Evolutionary conservation across 2,888 invertebrate species (phyloP), one percentile per base, ranked within the genome.

Genomic region (Baccha elongata): DNA sequence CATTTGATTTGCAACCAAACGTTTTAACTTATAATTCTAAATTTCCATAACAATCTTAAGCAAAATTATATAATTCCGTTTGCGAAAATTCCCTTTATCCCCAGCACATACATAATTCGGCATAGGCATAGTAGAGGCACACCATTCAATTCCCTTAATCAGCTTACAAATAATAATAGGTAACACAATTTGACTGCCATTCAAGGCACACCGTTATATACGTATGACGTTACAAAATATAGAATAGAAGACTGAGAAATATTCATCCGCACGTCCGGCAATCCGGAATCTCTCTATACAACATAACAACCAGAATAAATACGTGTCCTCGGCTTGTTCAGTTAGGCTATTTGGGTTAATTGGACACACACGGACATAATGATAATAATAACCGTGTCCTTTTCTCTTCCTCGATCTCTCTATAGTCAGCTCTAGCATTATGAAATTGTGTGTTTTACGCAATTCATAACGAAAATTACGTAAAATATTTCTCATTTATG

Each of bases 111-210:
- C n/a, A 48, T 21, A 17, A 7, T 2, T 13, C 1, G 3, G 8
- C 15, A 44, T 19, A 48, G 3, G 17, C 17, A 32, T 32, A 53
- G 40, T 58, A 37, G 26, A 58, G 55, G n/a, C n/a, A n/a, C 37
- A 58, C 40, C 40, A 40, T 58, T 50, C 40, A 58, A 58, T 58
- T 40, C 40, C 21, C 55, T 58, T 58, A 58, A 58, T 58, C 40
- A 40, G 58, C 58, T 40, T 58, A 58, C 40, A 58, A 40, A 58
- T 58, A 58, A 58, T 58, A 58, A n/a, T n/a, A n/a, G n/a, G n/a
- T n/a, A n/a, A 58, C 3, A 40, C 58, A 58, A 58, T 58, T 58
- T 58, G 58, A 23, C 40, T 58, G 40, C 26, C 35, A 3, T n/a
- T n/a, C 29, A 8, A n/a, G 11, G 0, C 19, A n/a, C 19, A 10